Evolutionary conservation across 2,113 vertebrate species (phyloP).

Genomic region (Rattus rattus): DNA sequence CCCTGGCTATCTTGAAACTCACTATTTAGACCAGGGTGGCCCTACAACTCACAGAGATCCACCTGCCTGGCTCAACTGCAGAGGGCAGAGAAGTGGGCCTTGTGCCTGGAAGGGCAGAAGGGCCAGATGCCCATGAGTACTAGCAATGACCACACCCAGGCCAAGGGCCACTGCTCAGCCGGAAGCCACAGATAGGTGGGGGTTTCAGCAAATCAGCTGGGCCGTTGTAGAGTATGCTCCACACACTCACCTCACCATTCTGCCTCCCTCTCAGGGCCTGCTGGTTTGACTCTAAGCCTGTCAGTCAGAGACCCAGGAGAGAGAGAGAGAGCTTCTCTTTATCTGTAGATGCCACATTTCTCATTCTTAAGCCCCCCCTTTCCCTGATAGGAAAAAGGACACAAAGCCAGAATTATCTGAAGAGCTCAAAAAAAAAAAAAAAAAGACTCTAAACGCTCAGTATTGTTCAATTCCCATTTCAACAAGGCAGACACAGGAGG

Average conservation of each 20-base stretch:
- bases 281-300: not conserved
- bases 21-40: not conserved
- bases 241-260: accelerated
- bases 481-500: not conserved
- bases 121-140: accelerated
- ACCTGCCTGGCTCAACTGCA: not conserved
- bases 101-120: not conserved
- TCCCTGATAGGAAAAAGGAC: not conserved
- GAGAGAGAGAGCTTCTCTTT: not conserved
- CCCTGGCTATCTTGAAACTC: not conserved
- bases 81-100: accelerated
- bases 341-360: not conserved
- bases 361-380: not conserved
- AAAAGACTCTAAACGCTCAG: not conserved
- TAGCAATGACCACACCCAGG: accelerated
- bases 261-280: not conserved
- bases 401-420: conserved; percentile 31
- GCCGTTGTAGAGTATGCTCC: accelerated
- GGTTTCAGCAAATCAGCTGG: not conserved
- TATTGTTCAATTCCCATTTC: not conserved
- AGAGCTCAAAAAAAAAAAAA: not conserved
- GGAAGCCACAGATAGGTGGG: accelerated
- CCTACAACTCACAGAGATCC: not conserved
- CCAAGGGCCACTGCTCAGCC: not conserved
- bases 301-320: not conserved